A percentile compares a stretch with the other conserved stretches of the same genome.
Conservation (phyloP, 2,888 invertebrate genomes). For the Xylota segnis region DNA sequence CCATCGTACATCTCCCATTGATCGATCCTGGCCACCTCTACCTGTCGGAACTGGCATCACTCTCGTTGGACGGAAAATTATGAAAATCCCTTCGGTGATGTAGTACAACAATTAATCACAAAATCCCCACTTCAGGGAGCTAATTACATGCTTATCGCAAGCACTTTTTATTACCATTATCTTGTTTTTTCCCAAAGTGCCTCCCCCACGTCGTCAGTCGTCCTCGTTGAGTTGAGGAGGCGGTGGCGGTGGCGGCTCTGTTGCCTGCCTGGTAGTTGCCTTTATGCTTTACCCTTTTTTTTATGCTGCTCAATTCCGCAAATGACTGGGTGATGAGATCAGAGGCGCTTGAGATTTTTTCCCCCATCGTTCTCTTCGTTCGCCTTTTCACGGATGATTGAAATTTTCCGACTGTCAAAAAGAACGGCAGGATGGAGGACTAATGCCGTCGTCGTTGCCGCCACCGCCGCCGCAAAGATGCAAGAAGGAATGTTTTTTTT, state of each 20-base stretch:
- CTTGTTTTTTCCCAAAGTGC: constrained; percentile 35
- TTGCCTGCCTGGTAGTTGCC: constrained; percentile 41
- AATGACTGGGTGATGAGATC: constrained; percentile 69
- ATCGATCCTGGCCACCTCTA: constrained; percentile 37
- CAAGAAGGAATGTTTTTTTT: constrained; percentile 43
- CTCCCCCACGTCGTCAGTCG: constrained; percentile 6
- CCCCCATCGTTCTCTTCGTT: constrained; percentile 35
- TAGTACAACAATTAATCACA: constrained; percentile 71
- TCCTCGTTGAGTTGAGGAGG: neutral
- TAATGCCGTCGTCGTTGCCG: neutral
- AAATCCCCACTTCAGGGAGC: constrained; percentile 72
- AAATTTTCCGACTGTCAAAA: constrained; percentile 69
- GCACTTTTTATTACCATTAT: constrained; percentile 68
- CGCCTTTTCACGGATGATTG: constrained; percentile 70
- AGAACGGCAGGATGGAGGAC: neutral
- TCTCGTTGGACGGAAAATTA: constrained; percentile 37
- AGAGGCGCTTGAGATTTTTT: constrained; percentile 64
- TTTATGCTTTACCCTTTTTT: constrained; percentile 63
- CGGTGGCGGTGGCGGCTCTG: constrained; percentile 3
- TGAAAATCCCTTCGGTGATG: constrained; percentile 62
- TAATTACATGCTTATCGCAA: constrained; percentile 76
- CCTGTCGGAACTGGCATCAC: constrained; percentile 3
- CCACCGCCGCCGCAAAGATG: constrained; percentile 23
- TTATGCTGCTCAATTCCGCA: constrained; percentile 58
- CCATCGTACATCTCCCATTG: constrained; percentile 28